These are phyloP conservation scores for Drosophila trapezifrons DNA, from an alignment of 1,140 invertebrate genomes.

Conservation along the genomic window DNA sequence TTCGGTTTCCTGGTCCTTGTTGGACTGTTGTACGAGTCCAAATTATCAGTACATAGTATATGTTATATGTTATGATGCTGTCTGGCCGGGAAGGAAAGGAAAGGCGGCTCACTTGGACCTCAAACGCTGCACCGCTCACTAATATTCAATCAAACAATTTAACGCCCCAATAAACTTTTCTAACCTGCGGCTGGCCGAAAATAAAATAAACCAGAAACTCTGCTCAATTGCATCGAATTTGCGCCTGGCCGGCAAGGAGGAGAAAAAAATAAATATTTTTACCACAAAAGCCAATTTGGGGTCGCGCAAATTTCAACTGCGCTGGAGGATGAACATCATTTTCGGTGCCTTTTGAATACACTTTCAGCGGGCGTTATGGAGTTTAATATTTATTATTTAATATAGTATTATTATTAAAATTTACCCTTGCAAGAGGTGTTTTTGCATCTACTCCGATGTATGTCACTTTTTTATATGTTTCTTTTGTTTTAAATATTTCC, in stretches of 20 bases:
- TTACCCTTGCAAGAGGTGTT: background rate
- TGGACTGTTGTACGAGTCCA: conserved; percentile 11
- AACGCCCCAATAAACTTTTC: conserved; percentile 71
- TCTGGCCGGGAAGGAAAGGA: conserved; percentile 2
- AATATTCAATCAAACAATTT: conserved; percentile 82
- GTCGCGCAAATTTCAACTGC: conserved; percentile 35
- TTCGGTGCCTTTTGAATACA: conserved; percentile 15
- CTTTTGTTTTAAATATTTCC: background rate
- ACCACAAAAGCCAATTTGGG: conserved; percentile 57
- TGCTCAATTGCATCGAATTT: conserved; percentile 75
- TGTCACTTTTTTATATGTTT: background rate
- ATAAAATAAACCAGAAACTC: conserved; percentile 48
- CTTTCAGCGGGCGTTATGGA: background rate
- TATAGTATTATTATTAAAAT: too few species aligned
- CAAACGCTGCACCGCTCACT: conserved; percentile 48
- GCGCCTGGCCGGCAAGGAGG: conserved; percentile 34
- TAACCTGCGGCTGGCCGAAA: conserved; percentile 59
- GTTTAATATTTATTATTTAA: background rate
- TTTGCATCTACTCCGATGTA: too few species aligned
- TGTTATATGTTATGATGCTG: conserved; percentile 19
- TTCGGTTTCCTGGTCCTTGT: conserved; percentile 5
- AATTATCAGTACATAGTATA: conserved; percentile 9
- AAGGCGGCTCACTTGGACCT: background rate
- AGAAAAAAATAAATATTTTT: conserved; percentile 43
- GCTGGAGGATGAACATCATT: conserved; percentile 45